Percentiles rank a stretch among this genome's conserved stretches.
Evolutionary conservation across 2,113 vertebrate species (phyloP).

Genomic region (Pungitius pungitius): DNA sequence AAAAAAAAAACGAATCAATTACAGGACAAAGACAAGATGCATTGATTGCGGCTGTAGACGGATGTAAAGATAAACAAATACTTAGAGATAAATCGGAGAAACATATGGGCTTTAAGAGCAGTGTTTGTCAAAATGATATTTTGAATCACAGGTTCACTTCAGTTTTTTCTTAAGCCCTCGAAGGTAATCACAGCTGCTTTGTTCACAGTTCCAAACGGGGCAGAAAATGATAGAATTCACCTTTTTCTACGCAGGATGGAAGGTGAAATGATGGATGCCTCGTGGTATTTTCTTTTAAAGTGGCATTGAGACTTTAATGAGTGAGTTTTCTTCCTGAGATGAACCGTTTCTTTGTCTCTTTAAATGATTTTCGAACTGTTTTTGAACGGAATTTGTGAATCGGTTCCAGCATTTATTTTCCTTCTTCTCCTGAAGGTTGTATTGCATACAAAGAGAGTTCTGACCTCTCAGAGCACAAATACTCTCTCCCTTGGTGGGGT

Average conservation of each 20-base stretch:
- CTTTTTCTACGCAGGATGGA: background rate
- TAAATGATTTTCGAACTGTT: slow-evolving; percentile 25
- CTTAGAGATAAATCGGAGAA: background rate
- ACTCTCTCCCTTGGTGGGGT: slow-evolving; percentile 24
- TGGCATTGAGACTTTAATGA: slow-evolving; percentile 1
- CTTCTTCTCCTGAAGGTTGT: slow-evolving; percentile 34
- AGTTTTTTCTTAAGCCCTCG: background rate
- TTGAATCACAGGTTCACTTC: background rate
- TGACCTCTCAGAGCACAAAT: slow-evolving; percentile 43
- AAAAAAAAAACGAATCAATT: slow-evolving; percentile 4
- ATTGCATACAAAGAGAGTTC: slow-evolving; percentile 8
- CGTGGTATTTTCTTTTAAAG: slow-evolving; percentile 20
- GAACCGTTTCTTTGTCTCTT: slow-evolving; percentile 19
- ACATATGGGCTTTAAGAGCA: background rate
- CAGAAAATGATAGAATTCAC: background rate
- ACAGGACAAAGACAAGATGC: background rate
- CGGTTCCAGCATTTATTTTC: slow-evolving; percentile 28
- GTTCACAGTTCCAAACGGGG: slow-evolving; percentile 6
- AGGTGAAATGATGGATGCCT: slow-evolving; percentile 8
- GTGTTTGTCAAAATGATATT: background rate
- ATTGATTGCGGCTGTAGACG: background rate
- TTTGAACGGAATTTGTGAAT: slow-evolving; percentile 22
- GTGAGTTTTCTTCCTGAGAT: slow-evolving; percentile 7
- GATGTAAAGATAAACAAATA: slow-evolving; percentile 1
- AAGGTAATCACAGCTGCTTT: background rate